phyloP scores from a whole-genome alignment of 2,113 vertebrate genomes.

The Sialia sialis region DNA sequence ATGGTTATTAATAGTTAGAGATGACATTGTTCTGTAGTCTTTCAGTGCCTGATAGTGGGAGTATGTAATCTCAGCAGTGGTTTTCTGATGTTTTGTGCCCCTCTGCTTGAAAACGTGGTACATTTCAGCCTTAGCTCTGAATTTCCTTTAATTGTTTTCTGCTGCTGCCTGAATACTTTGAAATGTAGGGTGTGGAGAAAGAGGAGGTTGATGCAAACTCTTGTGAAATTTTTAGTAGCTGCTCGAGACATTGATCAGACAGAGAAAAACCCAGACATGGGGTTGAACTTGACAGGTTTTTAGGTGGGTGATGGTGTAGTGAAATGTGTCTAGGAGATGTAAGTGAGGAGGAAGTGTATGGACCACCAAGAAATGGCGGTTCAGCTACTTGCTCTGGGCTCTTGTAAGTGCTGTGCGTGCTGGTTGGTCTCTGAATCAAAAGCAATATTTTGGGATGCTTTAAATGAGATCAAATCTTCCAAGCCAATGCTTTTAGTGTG shows the following conservation, averaged over 20 bases:
- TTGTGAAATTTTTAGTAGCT: constrained; percentile 35
- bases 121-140: neutral
- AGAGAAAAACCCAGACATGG: neutral
- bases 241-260: neutral
- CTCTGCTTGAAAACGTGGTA: constrained; percentile 41
- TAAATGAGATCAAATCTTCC: neutral
- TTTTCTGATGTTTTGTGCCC: constrained; percentile 50
- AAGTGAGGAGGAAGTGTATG: neutral
- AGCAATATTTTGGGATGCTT: neutral
- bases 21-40: constrained; percentile 50
- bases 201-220: constrained; percentile 20
- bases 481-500: neutral
- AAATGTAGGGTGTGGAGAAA: constrained; percentile 56
- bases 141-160: constrained; percentile 64
- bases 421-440: neutral
- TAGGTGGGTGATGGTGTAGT: neutral
- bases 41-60: constrained; percentile 51
- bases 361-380: neutral
- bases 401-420: neutral
- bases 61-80: constrained; percentile 28
- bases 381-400: neutral
- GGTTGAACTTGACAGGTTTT: neutral
- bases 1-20: constrained; percentile 48
- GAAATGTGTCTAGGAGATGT: neutral
- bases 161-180: constrained; percentile 37